Percentiles rank a stretch among this genome's conserved stretches.
Conservation (phyloP, 2,888 invertebrate genomes). For the Lampropteryx suffumata region DNA sequence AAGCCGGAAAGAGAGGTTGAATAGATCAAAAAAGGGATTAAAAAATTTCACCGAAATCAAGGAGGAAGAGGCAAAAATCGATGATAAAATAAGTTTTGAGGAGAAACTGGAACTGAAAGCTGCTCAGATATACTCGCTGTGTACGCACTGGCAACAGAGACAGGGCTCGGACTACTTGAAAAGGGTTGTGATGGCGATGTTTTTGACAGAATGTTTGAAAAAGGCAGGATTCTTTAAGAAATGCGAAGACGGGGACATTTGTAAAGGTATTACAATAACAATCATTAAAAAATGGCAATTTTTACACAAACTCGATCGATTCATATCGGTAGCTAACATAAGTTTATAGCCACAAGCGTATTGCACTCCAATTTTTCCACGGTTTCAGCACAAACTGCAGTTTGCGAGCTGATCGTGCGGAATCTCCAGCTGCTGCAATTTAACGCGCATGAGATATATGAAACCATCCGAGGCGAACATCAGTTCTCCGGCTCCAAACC, state of each 20-base stretch:
- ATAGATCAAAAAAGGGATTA: constrained; percentile 62
- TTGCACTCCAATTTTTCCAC: not conserved
- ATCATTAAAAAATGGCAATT: too few species aligned
- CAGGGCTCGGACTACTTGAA: constrained; percentile 87
- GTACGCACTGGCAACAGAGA: constrained; percentile 85
- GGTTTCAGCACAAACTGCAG: constrained; percentile 54
- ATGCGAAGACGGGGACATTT: constrained; percentile 49
- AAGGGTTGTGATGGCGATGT: constrained; percentile 89
- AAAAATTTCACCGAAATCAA: constrained; percentile 55
- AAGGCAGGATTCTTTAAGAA: constrained; percentile 85
- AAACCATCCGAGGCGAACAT: constrained; percentile 82
- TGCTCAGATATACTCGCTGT: constrained; percentile 84
- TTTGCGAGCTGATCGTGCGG: constrained; percentile 86
- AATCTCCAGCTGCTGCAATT: constrained; percentile 91
- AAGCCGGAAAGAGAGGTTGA: constrained; percentile 68
- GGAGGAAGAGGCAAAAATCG: constrained; percentile 49
- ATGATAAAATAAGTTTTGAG: constrained; percentile 56
- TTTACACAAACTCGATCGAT: too few species aligned
- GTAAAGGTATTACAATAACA: constrained; percentile 56
- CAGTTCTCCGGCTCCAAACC: constrained; percentile 80
- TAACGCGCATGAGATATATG: constrained; percentile 93
- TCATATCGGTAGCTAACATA: too few species aligned
- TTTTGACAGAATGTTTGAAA: constrained; percentile 88
- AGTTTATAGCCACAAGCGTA: too few species aligned
- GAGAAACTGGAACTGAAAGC: constrained; percentile 66